Conservation (phyloP, 2,888 invertebrate genomes). For the Napeogenes inachia region DNA sequence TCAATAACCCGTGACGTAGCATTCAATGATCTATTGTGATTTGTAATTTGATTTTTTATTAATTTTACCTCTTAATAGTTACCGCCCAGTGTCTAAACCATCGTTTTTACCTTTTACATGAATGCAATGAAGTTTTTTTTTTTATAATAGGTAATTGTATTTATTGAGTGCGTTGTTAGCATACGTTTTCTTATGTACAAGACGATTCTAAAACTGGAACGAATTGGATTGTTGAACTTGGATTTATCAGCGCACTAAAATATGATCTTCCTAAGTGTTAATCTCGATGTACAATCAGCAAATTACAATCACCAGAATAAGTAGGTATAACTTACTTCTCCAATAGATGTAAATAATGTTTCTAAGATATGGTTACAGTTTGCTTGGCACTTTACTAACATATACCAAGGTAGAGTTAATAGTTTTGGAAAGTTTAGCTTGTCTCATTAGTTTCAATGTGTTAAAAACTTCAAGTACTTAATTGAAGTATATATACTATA, state of each 20-base stretch:
- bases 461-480: conserved; percentile 24
- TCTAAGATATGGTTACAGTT: not conserved
- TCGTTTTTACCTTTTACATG: conserved; percentile 12
- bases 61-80: conserved; percentile 20
- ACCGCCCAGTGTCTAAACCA: conserved; percentile 1
- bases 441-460: conserved; percentile 27
- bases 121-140: conserved; percentile 5
- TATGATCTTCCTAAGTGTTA: conserved; percentile 17
- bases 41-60: conserved; percentile 20
- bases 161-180: conserved; percentile 22
- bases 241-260: conserved; percentile 17
- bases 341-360: not conserved
- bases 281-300: conserved; percentile 7
- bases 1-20: conserved; percentile 26
- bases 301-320: conserved; percentile 6
- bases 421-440: conserved; percentile 17
- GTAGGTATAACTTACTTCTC: not conserved
- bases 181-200: conserved; percentile 2
- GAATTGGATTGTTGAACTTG: conserved; percentile 5
- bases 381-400: conserved; percentile 14
- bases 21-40: conserved; percentile 16
- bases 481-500: conserved; percentile 7
- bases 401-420: not conserved
- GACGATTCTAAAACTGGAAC: not conserved
- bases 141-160: conserved; percentile 24